These are phyloP conservation scores for Eulacestoma nigropectus DNA, from an alignment of 2,113 vertebrate genomes.

Conservation along the genomic window DNA sequence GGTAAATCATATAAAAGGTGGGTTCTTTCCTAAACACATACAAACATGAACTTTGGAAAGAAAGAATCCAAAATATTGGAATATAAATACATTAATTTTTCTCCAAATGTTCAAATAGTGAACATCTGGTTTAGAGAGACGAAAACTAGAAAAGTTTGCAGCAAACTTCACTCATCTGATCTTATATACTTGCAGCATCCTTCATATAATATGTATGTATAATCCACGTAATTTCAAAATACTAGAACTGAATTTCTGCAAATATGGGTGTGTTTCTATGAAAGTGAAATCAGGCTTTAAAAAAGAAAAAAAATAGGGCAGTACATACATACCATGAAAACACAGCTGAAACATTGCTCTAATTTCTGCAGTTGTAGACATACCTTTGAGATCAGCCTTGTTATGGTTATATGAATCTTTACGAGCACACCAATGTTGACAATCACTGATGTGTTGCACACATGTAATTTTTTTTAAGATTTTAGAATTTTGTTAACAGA, in stretches of 20 bases:
- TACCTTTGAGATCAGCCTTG: background rate
- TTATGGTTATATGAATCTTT: background rate
- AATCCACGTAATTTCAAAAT: background rate
- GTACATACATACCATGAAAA: background rate
- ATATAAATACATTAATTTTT: background rate
- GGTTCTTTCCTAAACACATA: background rate
- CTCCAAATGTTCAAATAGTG: background rate
- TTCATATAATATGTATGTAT: background rate
- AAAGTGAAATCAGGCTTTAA: background rate
- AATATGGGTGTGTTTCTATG: background rate
- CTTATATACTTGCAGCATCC: background rate
- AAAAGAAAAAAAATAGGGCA: background rate
- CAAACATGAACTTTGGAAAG: background rate
- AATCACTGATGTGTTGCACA: background rate
- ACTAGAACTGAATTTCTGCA: background rate
- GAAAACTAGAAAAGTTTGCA: background rate
- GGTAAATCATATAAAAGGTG: background rate
- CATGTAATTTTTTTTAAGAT: background rate
- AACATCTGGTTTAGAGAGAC: background rate
- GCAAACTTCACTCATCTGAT: background rate
- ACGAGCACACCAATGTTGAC: background rate
- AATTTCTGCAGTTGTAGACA: background rate
- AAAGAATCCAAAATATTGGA: background rate
- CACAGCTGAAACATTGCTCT: background rate
- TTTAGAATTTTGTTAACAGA: background rate